Evolutionary conservation across 2,113 vertebrate species (phyloP), one percentile per base, ranked within the genome.

Genomic region (Azemiops feae): DNA sequence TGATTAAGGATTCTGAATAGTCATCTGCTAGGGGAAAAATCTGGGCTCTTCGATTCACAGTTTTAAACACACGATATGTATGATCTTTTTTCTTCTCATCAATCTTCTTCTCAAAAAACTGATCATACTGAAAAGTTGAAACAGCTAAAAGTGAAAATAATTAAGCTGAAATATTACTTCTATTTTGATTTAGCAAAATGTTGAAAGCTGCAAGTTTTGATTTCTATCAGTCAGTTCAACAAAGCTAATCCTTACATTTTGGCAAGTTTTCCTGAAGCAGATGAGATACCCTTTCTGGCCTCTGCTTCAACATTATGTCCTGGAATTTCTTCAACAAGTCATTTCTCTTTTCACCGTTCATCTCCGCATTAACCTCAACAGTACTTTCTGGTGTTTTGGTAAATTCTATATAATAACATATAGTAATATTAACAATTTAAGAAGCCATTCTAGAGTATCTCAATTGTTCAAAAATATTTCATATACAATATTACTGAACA

Each of bases 51-150:
- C 99, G 97, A 95, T 99, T 99, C 94, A 99, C 99, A 0, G 99
- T 99, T 96, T 99, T 99, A 97, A 99, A 99, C 85, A 99, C 98
- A 0, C 99, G 98, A 90, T 99, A 99, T 0, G 99, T 99, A 94
- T 99, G 99, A 95, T 99, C 99, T 3, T 96, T 98, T 94, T 98
- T 99, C 96, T 99, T 99, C 90, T 98, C 99, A 69, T 99, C 99
- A 1, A 99, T 99, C 96, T 99, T 99, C 92, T 98, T 99, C 97
- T 99, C 99, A 92, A 99, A 99, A 94, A 99, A 99, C 23, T 96
- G 96, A 88, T 99, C 99, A 3, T 99, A 99, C 0, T 98, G 98
- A 97, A 99, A 99, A 95, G 98, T 98, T 92, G 98, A 98, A 57
- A 98, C 97, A 94, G 98, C 97, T 97, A 94, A 50, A 96, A 18